These are phyloP conservation scores for Cephus spinipes DNA, from an alignment of 2,888 invertebrate genomes.

Conservation along the genomic window DNA sequence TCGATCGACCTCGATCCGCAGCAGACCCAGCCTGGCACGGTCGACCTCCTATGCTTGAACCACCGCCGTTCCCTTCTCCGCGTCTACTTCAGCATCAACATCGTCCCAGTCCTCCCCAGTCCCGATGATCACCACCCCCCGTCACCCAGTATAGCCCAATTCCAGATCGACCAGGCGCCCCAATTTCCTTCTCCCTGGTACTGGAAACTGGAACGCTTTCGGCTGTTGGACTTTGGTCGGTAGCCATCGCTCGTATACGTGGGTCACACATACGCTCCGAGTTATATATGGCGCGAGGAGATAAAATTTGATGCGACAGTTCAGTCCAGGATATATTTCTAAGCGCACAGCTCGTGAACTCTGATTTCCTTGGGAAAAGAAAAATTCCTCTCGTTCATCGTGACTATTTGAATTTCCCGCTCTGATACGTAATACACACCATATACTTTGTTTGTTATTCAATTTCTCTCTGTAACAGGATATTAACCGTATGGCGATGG, in stretches of 20 bases:
- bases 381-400: not conserved
- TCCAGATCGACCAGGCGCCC: not conserved
- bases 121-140: not conserved
- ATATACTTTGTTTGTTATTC: not conserved
- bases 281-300: not conserved
- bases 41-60: not conserved
- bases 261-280: not conserved
- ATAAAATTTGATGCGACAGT: not conserved
- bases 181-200: not conserved
- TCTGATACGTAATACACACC: not conserved
- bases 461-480: not conserved
- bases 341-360: not conserved
- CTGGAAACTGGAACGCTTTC: not conserved
- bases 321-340: not conserved
- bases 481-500: not conserved
- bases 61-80: not conserved
- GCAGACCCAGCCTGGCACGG: not conserved
- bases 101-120: no score
- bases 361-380: not conserved
- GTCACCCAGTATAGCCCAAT: not conserved
- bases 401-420: not conserved
- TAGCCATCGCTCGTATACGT: not conserved
- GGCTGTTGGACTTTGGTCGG: not conserved
- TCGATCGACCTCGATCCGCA: not conserved
- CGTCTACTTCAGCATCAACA: not conserved